Base-by-base conservation (phyloP, 2,888 invertebrate species). In the Enoplolaimus lenunculus region DNA sequence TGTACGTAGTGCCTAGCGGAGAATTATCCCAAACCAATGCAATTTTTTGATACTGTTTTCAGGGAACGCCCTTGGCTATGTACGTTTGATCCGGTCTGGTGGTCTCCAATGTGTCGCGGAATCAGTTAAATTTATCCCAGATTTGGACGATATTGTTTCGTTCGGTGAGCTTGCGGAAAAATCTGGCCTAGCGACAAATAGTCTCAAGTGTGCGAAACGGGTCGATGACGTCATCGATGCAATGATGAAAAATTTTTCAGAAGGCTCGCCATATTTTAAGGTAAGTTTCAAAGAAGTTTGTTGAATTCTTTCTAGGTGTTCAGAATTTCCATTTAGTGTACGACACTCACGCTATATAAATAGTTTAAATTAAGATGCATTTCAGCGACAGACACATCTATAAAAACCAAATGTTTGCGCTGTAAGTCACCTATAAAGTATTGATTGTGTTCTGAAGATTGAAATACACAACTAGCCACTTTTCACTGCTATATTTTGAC, bases 51-150 rank as follows among this genome's bases (percentile, higher is more conserved):
- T 21, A 13, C 29, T n/a, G 59, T 60, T 73, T 74, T 35, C 75
- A 86, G 87, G 87, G 26, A 95, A 95, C 82, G 92, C 93, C 0
- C 88, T 97, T 86, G 95, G 94, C 1, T 95, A 94, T 79, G 90
- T 98, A 1, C 86, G 97, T 68, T 87, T 95, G 84, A 89, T 98
- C 71, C 86, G 93, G 70, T 91, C 94, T 0, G 97, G 95, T 28
- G 92, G 93, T 1, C 85, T 93, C 64, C 90, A 94, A 80, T 91
- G 91, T 76, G 90, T 91, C 78, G 90, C 92, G 3, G 90, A 91
- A 80, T 91, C 93, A 0, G 89, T 91, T 59, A 87, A 90, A 31
- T 95, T 93, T 82, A 85, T 95, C 74, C 91, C 93, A 0, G 88
- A 89, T 78, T 85, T 92, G 33, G 87, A 88, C 75, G 83, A 84